Evolutionary conservation across 2,888 invertebrate genomes (phyloP).

Genomic region (Tachina fera): DNA sequence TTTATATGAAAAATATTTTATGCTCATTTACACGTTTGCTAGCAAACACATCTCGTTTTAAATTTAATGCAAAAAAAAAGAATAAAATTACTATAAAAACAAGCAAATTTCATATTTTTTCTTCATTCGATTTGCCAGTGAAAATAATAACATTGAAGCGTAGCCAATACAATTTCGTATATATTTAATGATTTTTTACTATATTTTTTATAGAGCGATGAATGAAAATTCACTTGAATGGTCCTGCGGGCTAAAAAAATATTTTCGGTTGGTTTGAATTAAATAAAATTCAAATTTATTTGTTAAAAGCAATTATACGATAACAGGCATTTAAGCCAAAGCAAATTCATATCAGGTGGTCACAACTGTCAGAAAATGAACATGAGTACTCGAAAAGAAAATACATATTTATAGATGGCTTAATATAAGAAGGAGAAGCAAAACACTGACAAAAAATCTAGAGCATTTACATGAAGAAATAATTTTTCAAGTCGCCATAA

Average conservation of each 20-base stretch:
- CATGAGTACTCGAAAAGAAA: too few species aligned
- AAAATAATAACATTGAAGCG: slow-evolving; percentile 2
- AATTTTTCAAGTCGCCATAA: too few species aligned
- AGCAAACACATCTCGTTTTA: not conserved
- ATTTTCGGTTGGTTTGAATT: not conserved
- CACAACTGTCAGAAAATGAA: too few species aligned
- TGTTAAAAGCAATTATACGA: not conserved
- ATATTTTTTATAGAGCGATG: not conserved
- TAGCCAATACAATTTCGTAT: slow-evolving; percentile 12
- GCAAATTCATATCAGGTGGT: too few species aligned
- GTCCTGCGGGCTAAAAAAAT: not conserved
- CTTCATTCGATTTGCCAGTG: not conserved
- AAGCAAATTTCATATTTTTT: not conserved
- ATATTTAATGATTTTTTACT: not conserved
- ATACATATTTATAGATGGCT: too few species aligned
- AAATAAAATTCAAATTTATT: slow-evolving; percentile 2
- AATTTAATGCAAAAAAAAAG: slow-evolving; percentile 14
- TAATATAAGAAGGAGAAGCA: too few species aligned
- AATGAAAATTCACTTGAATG: not conserved
- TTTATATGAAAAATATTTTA: slow-evolving; percentile 7
- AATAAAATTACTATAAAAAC: slow-evolving; percentile 29
- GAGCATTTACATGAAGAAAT: too few species aligned
- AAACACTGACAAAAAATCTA: too few species aligned
- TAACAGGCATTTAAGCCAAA: not conserved
- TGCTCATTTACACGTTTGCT: slow-evolving; percentile 28